Conservation (phyloP, 1,140 invertebrate genomes). For the Drosophila yakuba region DNA sequence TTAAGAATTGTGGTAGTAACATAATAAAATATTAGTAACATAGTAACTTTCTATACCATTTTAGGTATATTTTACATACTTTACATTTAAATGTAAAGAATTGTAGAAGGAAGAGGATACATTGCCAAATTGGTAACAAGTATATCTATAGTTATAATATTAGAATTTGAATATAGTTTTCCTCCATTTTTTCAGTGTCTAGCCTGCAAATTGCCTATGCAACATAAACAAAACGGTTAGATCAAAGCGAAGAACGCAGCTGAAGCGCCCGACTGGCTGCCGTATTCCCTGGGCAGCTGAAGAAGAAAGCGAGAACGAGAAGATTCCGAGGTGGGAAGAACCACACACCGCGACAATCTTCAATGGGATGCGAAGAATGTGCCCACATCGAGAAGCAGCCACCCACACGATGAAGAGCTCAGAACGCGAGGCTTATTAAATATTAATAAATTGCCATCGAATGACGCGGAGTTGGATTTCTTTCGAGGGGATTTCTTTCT, state of each 20-base stretch:
- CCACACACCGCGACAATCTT: conserved; percentile 50
- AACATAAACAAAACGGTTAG: conserved; percentile 60
- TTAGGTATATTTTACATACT: too few relatives aligned
- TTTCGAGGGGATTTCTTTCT: background rate
- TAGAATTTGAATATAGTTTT: background rate
- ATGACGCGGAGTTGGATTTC: conserved; percentile 41
- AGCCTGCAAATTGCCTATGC: conserved; percentile 48
- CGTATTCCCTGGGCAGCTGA: background rate
- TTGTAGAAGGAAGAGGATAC: too few relatives aligned
- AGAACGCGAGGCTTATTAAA: conserved; percentile 54
- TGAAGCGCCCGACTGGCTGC: conserved; percentile 19
- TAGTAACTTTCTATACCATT: too few relatives aligned
- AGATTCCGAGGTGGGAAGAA: conserved; percentile 9
- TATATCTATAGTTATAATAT: too few relatives aligned
- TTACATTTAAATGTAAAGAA: too few relatives aligned
- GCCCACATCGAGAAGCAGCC: conserved; percentile 60
- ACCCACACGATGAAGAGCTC: conserved; percentile 66
- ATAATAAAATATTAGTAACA: too few relatives aligned
- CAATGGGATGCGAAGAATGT: conserved; percentile 50
- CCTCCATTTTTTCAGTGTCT: conserved; percentile 3
- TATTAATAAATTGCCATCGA: conserved; percentile 60
- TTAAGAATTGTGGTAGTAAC: too few relatives aligned
- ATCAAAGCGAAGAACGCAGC: conserved; percentile 33
- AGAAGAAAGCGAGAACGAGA: conserved; percentile 1
- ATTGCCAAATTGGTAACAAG: too few relatives aligned